Percentiles rank a stretch among this genome's conserved stretches.
Evolutionary conservation across 2,888 invertebrate species (phyloP).

Genomic region (Agrotis clavis): DNA sequence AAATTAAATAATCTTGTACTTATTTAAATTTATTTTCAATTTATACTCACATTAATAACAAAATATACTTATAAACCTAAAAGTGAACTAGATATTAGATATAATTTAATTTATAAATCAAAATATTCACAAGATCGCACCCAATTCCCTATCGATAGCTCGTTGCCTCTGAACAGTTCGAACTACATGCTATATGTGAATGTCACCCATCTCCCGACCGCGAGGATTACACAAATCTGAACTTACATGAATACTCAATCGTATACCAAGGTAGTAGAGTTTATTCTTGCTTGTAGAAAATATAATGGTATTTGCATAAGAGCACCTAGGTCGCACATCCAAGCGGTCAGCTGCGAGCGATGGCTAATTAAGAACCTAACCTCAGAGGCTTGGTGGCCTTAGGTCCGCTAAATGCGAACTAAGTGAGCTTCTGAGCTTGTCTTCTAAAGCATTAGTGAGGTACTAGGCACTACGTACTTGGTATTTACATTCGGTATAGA

Average conservation of each 20-base stretch:
- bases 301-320: slow-evolving; percentile 61
- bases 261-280: slow-evolving; percentile 61
- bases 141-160: slow-evolving; percentile 71
- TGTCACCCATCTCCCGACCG: slow-evolving; percentile 76
- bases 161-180: slow-evolving; percentile 60
- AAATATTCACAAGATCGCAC: slow-evolving; percentile 63
- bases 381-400: slow-evolving; percentile 81
- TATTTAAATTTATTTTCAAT: no score
- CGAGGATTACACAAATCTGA: slow-evolving; percentile 69
- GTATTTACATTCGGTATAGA: slow-evolving; percentile 71
- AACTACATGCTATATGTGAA: slow-evolving; percentile 74
- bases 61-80: no score
- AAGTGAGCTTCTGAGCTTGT: slow-evolving; percentile 83
- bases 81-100: no score
- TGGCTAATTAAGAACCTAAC: slow-evolving; percentile 89
- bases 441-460: slow-evolving; percentile 77
- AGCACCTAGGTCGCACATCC: slow-evolving; percentile 80
- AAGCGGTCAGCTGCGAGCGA: slow-evolving; percentile 87
- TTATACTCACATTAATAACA: no score
- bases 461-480: slow-evolving; percentile 42
- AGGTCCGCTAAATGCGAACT: slow-evolving; percentile 85
- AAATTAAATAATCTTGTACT: no score
- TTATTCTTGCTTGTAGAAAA: slow-evolving; percentile 50
- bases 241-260: slow-evolving; percentile 40
- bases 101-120: slow-evolving; percentile 33